Evolutionary conservation across 2,888 invertebrate genomes (phyloP), one percentile per base, ranked within the genome.

Genomic region (Ariolimax columbianus): DNA sequence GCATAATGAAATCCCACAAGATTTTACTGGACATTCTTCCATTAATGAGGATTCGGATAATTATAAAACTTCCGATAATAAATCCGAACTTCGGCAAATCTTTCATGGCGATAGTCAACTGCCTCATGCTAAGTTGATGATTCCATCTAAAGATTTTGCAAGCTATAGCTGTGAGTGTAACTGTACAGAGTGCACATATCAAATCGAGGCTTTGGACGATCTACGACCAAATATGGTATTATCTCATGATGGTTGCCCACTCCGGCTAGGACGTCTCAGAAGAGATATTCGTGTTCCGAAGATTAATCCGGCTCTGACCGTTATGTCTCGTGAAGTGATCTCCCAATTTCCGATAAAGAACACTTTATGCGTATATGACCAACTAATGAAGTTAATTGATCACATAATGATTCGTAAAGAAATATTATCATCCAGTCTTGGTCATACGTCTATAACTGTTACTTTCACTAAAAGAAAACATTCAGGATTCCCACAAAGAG

Each of bases 391-490:
- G 36, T 19, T 83, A 36, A n/a, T 83, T 19, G 47, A 77, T n/a
- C 47, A 70, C 26, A 26, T 83, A 9, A 77, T 83, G 68, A 47
- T 83, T 43, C 63, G 77, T 40, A 83, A 77, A 68, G 83, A 83
- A 36, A 83, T 83, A 17, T 23, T 83, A 30, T 51, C 36, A 19
- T 77, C 77, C 11, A 83, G 83, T 59, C 36, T 66, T 33, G 83
- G 83, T 14, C 77, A 68, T 9, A 66, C 77, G 0, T 83, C 68
- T 51, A 63, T 43, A 11, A 83, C 83, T n/a, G 51, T 83, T 9
- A 77, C 77, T 33, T 83, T 83, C 36, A 83, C 77, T 38, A 83
- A 75, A n/a, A 30, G n/a, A n/a, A n/a, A n/a, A n/a, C n/a, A n/a
- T n/a, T n/a, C n/a, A n/a, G n/a, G n/a, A n/a, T n/a, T 47, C 9